Conservation (phyloP, 23 tunicate genomes). For the Halocynthia roretzi region DNA sequence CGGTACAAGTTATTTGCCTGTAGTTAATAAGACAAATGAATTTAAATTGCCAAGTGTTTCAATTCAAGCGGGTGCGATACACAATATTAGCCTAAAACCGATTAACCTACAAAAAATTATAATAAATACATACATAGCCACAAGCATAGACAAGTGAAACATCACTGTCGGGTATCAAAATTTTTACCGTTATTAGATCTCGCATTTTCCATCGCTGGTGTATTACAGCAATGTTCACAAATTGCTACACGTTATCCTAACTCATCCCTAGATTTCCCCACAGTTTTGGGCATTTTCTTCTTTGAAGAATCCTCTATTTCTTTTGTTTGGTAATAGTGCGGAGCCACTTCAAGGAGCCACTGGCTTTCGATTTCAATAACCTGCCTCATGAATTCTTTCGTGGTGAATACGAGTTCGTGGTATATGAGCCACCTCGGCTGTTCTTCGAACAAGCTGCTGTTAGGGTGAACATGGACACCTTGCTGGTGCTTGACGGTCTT, state of each 20-base stretch:
- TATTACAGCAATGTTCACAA: no score
- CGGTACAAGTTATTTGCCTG: no score
- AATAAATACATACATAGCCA: no score
- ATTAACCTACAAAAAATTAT: no score
- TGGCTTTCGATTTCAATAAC: conserved; percentile 81
- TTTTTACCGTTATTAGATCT: no score
- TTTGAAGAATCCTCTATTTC: conserved; percentile 62
- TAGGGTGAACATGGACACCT: conserved; percentile 89
- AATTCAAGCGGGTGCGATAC: no score
- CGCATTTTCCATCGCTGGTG: no score
- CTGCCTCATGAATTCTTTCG: conserved; percentile 96
- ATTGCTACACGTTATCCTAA: conserved; percentile 10
- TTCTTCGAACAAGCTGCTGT: conserved; percentile 87
- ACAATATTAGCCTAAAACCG: no score
- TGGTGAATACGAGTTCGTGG: conserved; percentile 88
- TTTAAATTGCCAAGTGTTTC: no score
- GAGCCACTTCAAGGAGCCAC: conserved; percentile 96
- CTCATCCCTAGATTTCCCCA: conserved; percentile 84
- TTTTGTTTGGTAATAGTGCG: conserved; percentile 91
- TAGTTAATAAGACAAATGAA: no score
- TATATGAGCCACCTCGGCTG: conserved; percentile 84
- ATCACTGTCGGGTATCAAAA: no score
- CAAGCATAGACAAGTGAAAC: no score
- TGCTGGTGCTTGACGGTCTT: conserved; percentile 90
- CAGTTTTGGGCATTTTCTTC: conserved; percentile 85